phyloP scores from a whole-genome alignment of 1,140 invertebrate species.

The Drosophila lini region DNA sequence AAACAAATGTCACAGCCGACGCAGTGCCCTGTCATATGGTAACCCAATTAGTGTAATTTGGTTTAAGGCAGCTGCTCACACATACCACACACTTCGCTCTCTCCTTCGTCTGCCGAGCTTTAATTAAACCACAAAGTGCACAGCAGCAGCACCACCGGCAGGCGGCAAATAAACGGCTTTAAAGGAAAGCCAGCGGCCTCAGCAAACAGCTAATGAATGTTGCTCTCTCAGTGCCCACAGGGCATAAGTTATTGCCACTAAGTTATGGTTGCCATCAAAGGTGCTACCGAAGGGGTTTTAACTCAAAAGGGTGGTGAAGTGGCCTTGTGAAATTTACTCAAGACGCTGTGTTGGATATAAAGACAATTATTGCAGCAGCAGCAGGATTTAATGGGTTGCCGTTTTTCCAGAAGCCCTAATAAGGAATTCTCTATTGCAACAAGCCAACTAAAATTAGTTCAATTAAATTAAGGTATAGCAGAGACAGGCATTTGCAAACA shows the following conservation, averaged over 20 bases:
- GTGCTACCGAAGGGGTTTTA: constrained; percentile 10
- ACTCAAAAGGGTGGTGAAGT: not conserved
- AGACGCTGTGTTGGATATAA: not conserved
- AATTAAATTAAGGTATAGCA: not conserved
- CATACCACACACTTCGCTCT: not conserved
- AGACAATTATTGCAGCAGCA: not conserved
- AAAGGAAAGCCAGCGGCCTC: constrained; percentile 38
- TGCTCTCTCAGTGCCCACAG: constrained; percentile 4
- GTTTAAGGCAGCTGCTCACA: constrained; percentile 53
- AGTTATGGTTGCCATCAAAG: constrained; percentile 25
- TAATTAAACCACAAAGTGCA: constrained; percentile 65
- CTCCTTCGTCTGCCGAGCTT: constrained; percentile 20
- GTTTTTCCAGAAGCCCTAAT: not conserved
- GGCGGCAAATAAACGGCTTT: constrained; percentile 49
- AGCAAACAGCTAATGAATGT: constrained; percentile 51
- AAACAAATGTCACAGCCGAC: constrained; percentile 61
- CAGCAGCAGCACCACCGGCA: constrained; percentile 8
- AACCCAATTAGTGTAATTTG: constrained; percentile 71
- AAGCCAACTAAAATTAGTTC: not conserved
- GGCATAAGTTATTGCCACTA: constrained; percentile 35
- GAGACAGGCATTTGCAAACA: not conserved
- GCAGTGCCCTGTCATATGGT: constrained; percentile 66
- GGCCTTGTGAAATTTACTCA: not conserved
- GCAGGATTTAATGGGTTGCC: not conserved
- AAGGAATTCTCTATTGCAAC: not conserved